Conservation (phyloP, 1,140 invertebrate species). For the Colletes gigas region DNA sequence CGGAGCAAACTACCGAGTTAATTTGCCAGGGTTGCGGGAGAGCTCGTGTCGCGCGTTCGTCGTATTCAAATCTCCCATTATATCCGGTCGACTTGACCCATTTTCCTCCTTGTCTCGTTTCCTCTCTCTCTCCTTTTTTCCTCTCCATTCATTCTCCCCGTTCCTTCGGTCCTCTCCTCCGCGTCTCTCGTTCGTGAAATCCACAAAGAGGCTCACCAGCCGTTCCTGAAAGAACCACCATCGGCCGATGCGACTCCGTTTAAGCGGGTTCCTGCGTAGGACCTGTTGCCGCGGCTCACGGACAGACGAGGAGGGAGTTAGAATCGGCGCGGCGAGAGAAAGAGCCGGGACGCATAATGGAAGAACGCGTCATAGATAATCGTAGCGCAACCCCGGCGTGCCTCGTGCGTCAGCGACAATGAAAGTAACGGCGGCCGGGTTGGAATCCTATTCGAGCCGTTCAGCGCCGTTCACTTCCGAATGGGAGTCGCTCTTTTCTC, state of each 20-base stretch:
- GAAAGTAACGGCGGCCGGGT: constrained; percentile 52
- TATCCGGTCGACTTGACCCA: constrained; percentile 54
- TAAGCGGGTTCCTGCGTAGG: constrained; percentile 69
- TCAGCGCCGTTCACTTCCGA: constrained; percentile 21
- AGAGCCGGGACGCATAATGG: constrained; percentile 66
- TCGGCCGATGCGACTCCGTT: constrained; percentile 69
- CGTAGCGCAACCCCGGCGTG: constrained; percentile 64
- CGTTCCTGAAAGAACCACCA: constrained; percentile 61
- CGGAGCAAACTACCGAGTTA: constrained; percentile 21
- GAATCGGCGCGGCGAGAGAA: constrained; percentile 38
- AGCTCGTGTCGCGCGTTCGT: constrained; percentile 43
- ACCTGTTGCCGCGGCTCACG: constrained; percentile 72
- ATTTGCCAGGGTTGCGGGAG: constrained; percentile 17
- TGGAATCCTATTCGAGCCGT: constrained; percentile 17
- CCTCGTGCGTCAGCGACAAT: constrained; percentile 65
- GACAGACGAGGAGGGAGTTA: constrained; percentile 13
- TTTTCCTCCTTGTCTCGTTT: constrained; percentile 35
- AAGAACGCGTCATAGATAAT: constrained; percentile 77
- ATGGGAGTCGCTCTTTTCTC: neutral
- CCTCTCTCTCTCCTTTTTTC: constrained; percentile 7
- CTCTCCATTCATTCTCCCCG: constrained; percentile 27
- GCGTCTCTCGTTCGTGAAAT: constrained; percentile 57
- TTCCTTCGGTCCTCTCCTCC: constrained; percentile 29
- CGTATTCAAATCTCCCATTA: constrained; percentile 57
- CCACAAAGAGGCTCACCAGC: constrained; percentile 63